phyloP scores from a whole-genome alignment of 2,888 invertebrate genomes.

The Polydrusus tereticollis region DNA sequence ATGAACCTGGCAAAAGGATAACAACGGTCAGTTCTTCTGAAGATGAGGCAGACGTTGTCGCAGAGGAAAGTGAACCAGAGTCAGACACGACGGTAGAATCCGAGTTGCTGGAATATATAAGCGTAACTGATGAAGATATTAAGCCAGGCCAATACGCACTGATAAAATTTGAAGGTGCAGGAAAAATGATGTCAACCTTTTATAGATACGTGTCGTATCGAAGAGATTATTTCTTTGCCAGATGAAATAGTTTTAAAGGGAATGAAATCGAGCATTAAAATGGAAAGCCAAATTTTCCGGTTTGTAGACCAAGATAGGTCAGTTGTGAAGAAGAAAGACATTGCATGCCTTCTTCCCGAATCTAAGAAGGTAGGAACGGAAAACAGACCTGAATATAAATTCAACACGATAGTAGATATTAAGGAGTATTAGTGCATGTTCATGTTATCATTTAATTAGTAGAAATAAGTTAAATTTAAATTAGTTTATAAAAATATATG shows the following conservation, averaged over 20 bases:
- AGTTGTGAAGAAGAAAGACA: constrained; percentile 5
- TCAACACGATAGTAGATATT: not conserved
- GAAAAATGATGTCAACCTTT: constrained; percentile 4
- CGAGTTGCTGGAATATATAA: constrained; percentile 11
- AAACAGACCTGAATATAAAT: constrained; percentile 10
- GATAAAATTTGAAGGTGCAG: constrained; percentile 11
- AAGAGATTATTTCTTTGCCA: constrained; percentile 2
- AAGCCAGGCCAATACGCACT: constrained; percentile 11
- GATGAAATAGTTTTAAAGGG: constrained; percentile 6
- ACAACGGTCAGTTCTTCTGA: not conserved
- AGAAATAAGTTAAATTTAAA: constrained; percentile 7
- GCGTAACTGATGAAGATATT: constrained; percentile 6
- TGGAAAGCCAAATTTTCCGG: not conserved
- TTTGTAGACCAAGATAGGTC: not conserved
- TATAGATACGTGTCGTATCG: constrained; percentile 4
- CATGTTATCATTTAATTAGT: not conserved
- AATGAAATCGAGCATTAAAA: constrained; percentile 3
- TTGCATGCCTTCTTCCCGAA: constrained; percentile 7
- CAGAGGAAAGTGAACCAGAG: not conserved
- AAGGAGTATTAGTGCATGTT: constrained; percentile 11
- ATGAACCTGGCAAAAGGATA: too few relatives aligned
- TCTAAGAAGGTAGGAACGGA: not conserved
- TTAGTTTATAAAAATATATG: constrained; percentile 6
- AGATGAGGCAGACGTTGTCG: not conserved
- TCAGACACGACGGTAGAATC: constrained; percentile 6